Conservation (phyloP, 1,140 invertebrate genomes). For the Penaeus indicus region DNA sequence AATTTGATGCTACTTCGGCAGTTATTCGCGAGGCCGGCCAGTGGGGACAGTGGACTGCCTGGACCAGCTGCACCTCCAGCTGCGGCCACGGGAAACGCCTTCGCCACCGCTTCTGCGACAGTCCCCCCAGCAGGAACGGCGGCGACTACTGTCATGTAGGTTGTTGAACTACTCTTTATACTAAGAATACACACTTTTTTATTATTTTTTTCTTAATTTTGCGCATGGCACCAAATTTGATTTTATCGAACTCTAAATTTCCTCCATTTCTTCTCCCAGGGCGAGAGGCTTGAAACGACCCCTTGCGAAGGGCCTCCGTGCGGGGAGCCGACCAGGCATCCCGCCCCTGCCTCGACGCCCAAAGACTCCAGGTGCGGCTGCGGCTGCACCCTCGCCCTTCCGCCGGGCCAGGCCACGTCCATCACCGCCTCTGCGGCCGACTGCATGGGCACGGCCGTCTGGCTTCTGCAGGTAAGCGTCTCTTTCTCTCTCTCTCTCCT, state of each 20-base stretch:
- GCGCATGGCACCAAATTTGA: background rate
- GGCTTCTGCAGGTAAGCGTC: conserved; percentile 37
- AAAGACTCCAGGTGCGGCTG: conserved; percentile 23
- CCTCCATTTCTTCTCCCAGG: background rate
- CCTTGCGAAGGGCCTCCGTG: conserved; percentile 27
- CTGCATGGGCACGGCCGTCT: conserved; percentile 43
- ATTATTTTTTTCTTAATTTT: background rate
- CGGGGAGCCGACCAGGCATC: conserved; percentile 29
- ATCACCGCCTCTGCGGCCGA: conserved; percentile 51
- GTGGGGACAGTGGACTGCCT: conserved; percentile 52
- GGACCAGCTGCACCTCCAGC: conserved; percentile 38
- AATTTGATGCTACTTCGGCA: background rate
- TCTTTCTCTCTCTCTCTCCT: background rate
- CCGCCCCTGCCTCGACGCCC: conserved; percentile 38
- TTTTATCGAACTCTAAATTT: no score
- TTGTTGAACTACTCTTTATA: background rate
- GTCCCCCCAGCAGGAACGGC: conserved; percentile 49
- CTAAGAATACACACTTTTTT: background rate
- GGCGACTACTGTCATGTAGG: conserved; percentile 67
- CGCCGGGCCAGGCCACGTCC: background rate
- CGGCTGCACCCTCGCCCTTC: conserved; percentile 42
- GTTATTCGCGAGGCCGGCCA: conserved; percentile 70
- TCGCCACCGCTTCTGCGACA: conserved; percentile 58
- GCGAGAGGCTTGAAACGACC: conserved; percentile 18
- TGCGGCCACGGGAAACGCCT: conserved; percentile 32